A percentile compares a stretch with the other conserved stretches of the same genome.
phyloP scores from a whole-genome alignment of 2,113 vertebrate species.

The Rhinopomastus cyanomelas region DNA sequence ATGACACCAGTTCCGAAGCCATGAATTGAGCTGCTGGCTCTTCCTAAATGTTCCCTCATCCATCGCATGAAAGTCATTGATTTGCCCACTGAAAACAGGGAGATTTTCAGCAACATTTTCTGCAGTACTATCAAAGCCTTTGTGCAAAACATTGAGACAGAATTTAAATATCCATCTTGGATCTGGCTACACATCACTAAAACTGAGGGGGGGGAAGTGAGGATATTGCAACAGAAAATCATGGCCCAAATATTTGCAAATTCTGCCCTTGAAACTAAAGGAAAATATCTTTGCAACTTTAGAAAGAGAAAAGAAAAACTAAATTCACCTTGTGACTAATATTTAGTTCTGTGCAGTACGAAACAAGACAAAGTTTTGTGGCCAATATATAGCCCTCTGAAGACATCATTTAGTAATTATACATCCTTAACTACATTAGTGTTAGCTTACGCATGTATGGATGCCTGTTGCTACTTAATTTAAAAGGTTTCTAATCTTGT shows the following conservation, averaged over 20 bases:
- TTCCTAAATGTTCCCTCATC: too few relatives aligned
- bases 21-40: too few relatives aligned
- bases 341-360: neutral
- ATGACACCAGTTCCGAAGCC: too few relatives aligned
- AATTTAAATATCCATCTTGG: neutral
- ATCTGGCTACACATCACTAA: neutral
- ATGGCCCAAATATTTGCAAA: neutral
- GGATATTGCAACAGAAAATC: neutral
- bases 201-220: neutral
- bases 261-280: neutral
- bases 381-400: neutral
- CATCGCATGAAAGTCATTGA: neutral
- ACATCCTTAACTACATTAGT: slow-evolving; percentile 14
- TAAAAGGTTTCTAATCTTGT: slow-evolving; percentile 57
- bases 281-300: neutral
- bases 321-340: neutral
- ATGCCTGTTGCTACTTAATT: slow-evolving; percentile 32
- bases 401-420: neutral
- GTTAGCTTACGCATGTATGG: neutral
- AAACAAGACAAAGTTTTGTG: neutral
- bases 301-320: neutral
- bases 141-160: neutral
- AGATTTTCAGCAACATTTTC: neutral
- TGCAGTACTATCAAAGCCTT: neutral
- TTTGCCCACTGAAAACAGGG: neutral